These are phyloP conservation scores for Limnephilus marmoratus DNA, from an alignment of 2,888 invertebrate species.

Conservation along the genomic window DNA sequence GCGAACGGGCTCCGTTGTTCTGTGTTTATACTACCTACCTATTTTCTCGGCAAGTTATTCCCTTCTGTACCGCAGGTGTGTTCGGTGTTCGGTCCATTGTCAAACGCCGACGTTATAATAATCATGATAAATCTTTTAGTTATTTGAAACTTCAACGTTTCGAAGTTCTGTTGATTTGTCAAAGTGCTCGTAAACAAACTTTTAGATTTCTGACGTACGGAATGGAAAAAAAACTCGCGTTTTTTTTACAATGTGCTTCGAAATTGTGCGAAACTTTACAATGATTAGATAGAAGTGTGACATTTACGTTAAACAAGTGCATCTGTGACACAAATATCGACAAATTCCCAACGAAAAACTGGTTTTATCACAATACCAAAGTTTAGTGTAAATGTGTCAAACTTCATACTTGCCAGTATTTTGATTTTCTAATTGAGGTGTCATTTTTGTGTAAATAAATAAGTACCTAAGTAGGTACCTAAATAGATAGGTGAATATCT, in stretches of 20 bases:
- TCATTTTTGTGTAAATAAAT: conserved; percentile 17
- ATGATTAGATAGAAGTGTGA: background rate
- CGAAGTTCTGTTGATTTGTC: background rate
- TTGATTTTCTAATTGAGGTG: background rate
- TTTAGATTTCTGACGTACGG: background rate
- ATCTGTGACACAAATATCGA: background rate
- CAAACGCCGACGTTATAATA: background rate
- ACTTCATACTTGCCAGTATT: background rate
- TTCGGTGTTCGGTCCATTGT: background rate
- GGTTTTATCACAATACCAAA: background rate
- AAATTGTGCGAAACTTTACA: background rate
- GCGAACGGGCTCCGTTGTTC: background rate
- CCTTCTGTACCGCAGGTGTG: conserved; percentile 6
- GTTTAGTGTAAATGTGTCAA: conserved; percentile 12
- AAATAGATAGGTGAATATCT: background rate
- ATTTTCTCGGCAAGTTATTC: background rate
- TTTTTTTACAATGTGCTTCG: conserved; percentile 2
- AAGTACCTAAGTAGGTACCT: too few species aligned
- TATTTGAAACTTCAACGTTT: background rate
- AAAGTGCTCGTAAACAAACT: background rate
- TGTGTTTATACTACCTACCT: background rate
- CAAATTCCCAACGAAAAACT: background rate
- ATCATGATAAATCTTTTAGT: background rate
- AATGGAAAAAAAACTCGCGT: background rate
- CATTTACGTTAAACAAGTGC: conserved; percentile 2